Conservation (phyloP, 2,888 invertebrate species). For the Apantesis nais region DNA sequence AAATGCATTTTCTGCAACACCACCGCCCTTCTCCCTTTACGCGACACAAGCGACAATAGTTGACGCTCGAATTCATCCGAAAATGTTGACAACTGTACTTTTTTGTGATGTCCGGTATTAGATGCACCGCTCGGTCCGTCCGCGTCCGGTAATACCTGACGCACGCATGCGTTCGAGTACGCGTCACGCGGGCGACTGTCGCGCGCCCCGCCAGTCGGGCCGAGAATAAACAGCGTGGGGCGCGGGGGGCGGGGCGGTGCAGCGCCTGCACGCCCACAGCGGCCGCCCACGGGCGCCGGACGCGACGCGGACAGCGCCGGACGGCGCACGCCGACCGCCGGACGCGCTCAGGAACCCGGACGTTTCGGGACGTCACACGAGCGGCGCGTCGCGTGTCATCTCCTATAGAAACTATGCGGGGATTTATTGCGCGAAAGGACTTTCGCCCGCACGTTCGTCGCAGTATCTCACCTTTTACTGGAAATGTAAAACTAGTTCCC, state of each 20-base stretch:
- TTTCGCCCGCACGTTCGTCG: conserved; percentile 34
- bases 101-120: conserved; percentile 72
- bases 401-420: conserved; percentile 29
- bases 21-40: conserved; percentile 67
- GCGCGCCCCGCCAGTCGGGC: conserved; percentile 76
- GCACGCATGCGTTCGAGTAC: conserved; percentile 74
- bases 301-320: conserved; percentile 46
- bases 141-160: conserved; percentile 66
- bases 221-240: conserved; percentile 81
- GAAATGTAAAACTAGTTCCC: conserved; percentile 34
- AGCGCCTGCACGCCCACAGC: conserved; percentile 82
- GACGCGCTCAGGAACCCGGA: conserved; percentile 18
- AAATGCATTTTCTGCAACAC: conserved; percentile 79
- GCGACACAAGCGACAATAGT: conserved; percentile 44
- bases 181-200: conserved; percentile 84
- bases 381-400: conserved; percentile 30
- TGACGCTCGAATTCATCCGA: conserved; percentile 46
- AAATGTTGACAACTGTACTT: conserved; percentile 57
- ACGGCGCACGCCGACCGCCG: conserved; percentile 43
- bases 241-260: conserved; percentile 71
- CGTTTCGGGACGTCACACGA: conserved; percentile 27
- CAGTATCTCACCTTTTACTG: conserved; percentile 25
- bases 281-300: conserved; percentile 69
- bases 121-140: conserved; percentile 79
- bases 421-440: conserved; percentile 42